Evolutionary conservation across 2,113 vertebrate genomes (phyloP).

Genomic region (Crocuta crocuta): DNA sequence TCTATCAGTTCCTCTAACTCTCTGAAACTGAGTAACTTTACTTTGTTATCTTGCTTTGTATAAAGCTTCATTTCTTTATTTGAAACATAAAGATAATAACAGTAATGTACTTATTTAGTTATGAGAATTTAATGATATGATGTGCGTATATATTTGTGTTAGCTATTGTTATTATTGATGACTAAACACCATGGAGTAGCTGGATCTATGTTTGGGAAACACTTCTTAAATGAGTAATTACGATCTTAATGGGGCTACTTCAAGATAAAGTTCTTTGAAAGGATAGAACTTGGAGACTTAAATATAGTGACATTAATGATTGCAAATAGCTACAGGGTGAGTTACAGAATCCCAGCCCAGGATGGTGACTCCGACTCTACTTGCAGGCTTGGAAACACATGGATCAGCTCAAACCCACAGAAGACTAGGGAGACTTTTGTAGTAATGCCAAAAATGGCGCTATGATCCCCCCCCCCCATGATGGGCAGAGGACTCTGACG

Average conservation of each 20-base stretch:
- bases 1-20: neutral
- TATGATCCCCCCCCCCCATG: neutral
- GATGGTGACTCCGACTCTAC: neutral
- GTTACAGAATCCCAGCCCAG: neutral
- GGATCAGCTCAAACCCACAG: neutral
- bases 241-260: neutral
- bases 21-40: neutral
- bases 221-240: slow-evolving; percentile 39
- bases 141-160: neutral
- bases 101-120: neutral
- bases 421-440: neutral
- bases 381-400: neutral
- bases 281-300: slow-evolving; percentile 28
- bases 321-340: neutral
- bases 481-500: neutral
- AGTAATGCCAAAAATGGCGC: neutral
- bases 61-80: neutral
- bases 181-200: neutral
- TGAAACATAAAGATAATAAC: slow-evolving; percentile 10
- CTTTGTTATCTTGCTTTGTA: neutral
- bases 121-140: neutral
- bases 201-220: neutral
- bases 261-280: slow-evolving; percentile 30
- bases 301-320: neutral
- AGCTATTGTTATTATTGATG: neutral